Percentiles rank a stretch among this genome's conserved stretches.
These are phyloP conservation scores for Andrena camellia DNA, from an alignment of 2,888 invertebrate genomes.

Conservation along the genomic window DNA sequence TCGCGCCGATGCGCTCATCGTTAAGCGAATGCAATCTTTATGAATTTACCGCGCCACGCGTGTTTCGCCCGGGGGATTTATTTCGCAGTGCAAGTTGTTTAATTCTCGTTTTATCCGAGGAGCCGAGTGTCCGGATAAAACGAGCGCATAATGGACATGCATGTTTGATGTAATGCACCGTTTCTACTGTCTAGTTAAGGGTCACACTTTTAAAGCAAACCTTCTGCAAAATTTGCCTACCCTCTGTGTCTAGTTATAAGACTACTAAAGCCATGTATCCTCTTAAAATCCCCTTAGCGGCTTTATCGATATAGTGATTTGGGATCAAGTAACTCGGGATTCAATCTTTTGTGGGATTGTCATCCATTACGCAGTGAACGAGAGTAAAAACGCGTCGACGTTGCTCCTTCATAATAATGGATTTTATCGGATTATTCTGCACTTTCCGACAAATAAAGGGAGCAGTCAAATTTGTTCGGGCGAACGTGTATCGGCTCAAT, in stretches of 20 bases:
- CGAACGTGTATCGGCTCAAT: slow-evolving; percentile 36
- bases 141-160: slow-evolving; percentile 6
- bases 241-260: too few relatives aligned
- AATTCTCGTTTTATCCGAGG: slow-evolving; percentile 30
- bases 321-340: not conserved
- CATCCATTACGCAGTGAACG: not conserved
- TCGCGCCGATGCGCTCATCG: slow-evolving; percentile 50
- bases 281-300: not conserved
- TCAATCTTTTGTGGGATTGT: not conserved
- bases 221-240: not conserved
- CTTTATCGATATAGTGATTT: not conserved
- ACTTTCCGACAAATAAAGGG: slow-evolving; percentile 50
- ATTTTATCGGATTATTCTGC: slow-evolving; percentile 51
- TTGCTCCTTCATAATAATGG: slow-evolving; percentile 30
- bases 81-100: slow-evolving; percentile 15
- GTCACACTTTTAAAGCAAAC: not conserved
- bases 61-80: not conserved
- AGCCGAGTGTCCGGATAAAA: slow-evolving; percentile 4
- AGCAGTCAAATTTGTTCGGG: slow-evolving; percentile 45
- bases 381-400: slow-evolving; percentile 16
- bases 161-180: not conserved
- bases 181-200: too few relatives aligned
- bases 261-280: too few relatives aligned
- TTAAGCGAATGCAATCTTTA: slow-evolving; percentile 49
- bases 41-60: slow-evolving; percentile 9